These are phyloP conservation scores for Heliocidaris tuberculata DNA, from an alignment of 35 echinoderm and acorn worm species.

Conservation along the genomic window DNA sequence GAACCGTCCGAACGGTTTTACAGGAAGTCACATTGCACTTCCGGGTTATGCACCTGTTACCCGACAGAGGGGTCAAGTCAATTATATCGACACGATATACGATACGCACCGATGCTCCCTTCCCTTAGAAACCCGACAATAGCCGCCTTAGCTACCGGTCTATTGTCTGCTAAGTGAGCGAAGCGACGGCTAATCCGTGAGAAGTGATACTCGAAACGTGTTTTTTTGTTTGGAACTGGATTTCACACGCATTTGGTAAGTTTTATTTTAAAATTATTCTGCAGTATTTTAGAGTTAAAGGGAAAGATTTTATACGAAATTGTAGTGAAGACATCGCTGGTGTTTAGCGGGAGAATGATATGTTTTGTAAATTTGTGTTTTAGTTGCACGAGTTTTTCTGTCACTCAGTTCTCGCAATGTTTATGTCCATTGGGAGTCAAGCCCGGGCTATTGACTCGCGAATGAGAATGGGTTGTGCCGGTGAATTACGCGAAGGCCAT, in stretches of 20 bases:
- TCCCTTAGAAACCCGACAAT: constrained; percentile 47
- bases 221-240: neutral
- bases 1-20: no score
- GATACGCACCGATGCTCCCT: neutral
- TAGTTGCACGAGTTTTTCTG: no score
- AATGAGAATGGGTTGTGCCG: neutral
- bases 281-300: neutral
- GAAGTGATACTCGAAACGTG: constrained; percentile 19
- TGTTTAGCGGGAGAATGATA: neutral
- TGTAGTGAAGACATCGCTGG: neutral
- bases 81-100: neutral
- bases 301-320: neutral
- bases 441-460: neutral
- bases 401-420: neutral
- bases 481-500: neutral
- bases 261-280: neutral
- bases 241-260: neutral
- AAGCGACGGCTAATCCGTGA: neutral
- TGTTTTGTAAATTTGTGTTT: neutral
- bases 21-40: neutral
- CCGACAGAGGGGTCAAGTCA: neutral
- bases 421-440: neutral
- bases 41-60: constrained; percentile 34
- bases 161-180: neutral
- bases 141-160: constrained; percentile 23